Base-by-base conservation (phyloP, 2,888 invertebrate genomes). In the Nomada ferruginata region DNA sequence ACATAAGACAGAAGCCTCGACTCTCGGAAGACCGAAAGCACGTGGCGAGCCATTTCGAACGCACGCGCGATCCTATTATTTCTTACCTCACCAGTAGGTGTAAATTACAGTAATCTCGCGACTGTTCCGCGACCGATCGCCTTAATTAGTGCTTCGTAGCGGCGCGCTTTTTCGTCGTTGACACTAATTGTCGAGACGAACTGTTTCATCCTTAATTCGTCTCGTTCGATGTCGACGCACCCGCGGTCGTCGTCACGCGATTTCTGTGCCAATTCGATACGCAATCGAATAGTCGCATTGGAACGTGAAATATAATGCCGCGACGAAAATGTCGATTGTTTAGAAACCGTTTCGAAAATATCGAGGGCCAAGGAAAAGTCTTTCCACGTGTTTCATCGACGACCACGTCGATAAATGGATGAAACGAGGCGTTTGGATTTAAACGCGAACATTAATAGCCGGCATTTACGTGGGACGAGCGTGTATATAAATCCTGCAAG, bases 121-220 rank as follows among this genome's bases (percentile, higher is more conserved):
- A 73, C 57, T 61, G 59, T n/a, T 7, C 44, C 36, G 59, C 44
- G 20, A 59, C 68, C 26, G 64, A 52, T 76, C 76, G 23, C 57
- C 78, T 57, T 85, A 73, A 82, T 84, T 82, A 77, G 63, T 71
- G 69, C 59, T 73, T 42, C 61, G 50, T n/a, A 61, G 55, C 68
- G 42, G 60, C 72, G 57, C 60, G 65, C 44, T n/a, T 23, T 50
- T 63, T 23, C 73, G 60, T 65, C 42, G 71, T n/a, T 29, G 64
- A 59, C 59, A 61, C n/a, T 81, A 76, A 85, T 80, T 75, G 47
- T 13, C 15, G 47, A 3, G 47, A 13, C 47, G 47, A 2, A 47
- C 15, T 3, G 47, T 13, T 47, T 13, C 47, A 11, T 47, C 47
- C 11, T 47, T 15, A 47, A 47, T 11, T 47, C 47, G 47, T 13